Evolutionary conservation across 30 jellyfish, hydroid and myxozoan species (phyloP).

Genomic region (Cassiopea andromeda): DNA sequence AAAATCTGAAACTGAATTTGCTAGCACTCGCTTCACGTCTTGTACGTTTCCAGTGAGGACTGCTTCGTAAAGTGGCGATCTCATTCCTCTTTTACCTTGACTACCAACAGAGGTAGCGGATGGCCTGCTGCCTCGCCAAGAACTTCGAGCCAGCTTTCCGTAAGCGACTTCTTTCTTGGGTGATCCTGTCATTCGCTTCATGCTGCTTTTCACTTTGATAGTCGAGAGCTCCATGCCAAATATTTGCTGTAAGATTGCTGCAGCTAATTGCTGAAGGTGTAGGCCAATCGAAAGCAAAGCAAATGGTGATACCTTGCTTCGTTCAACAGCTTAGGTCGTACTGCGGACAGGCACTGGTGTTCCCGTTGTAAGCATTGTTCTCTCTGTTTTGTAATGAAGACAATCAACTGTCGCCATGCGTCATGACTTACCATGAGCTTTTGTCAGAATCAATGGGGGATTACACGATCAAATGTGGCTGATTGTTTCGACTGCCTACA

Average conservation of each 20-base stretch:
- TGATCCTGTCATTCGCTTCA: neutral
- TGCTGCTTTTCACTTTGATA: neutral
- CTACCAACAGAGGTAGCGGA: slow-evolving; percentile 29
- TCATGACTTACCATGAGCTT: neutral
- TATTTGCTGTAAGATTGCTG: neutral
- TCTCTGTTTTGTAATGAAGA: neutral
- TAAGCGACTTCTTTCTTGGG: slow-evolving; percentile 15
- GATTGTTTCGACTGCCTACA: neutral
- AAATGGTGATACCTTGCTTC: neutral
- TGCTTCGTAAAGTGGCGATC: slow-evolving; percentile 59
- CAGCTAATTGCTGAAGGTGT: neutral
- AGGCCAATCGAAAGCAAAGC: neutral
- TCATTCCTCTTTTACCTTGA: slow-evolving; percentile 14
- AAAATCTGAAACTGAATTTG: slow-evolving; percentile 5
- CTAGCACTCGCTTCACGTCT: slow-evolving; percentile 16
- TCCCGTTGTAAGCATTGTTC: neutral
- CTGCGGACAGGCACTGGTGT: neutral
- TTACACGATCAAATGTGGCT: neutral
- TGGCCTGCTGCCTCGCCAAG: slow-evolving; percentile 40
- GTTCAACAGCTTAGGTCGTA: neutral
- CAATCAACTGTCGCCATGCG: neutral
- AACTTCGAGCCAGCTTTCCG: slow-evolving; percentile 7
- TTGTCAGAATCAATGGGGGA: neutral
- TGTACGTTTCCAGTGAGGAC: slow-evolving; percentile 16
- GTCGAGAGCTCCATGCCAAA: slow-evolving; percentile 14